These are phyloP conservation scores for Anguilla rostrata DNA, from an alignment of 2,113 vertebrate species.

Conservation along the genomic window DNA sequence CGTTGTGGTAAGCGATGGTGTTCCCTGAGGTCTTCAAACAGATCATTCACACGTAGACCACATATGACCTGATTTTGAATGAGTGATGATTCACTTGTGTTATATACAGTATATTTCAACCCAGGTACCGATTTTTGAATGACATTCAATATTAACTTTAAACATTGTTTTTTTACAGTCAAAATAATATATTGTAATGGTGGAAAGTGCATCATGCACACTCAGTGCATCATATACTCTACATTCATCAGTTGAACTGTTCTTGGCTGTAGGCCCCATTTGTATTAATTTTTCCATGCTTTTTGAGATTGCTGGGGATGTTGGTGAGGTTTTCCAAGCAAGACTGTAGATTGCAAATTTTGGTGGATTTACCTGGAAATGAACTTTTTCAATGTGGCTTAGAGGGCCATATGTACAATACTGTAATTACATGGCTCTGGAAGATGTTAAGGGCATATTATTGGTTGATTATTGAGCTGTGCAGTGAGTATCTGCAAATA, in stretches of 20 bases:
- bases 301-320: neutral
- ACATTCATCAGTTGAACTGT: neutral
- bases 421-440: neutral
- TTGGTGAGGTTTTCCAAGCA: too few species aligned
- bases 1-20: slow-evolving; percentile 69
- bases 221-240: neutral
- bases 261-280: neutral
- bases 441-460: neutral
- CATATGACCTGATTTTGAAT: too few species aligned
- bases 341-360: neutral
- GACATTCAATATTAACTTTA: too few species aligned
- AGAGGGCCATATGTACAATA: neutral
- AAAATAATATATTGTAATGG: neutral
- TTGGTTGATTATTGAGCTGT: neutral
- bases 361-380: neutral
- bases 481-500: neutral
- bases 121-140: too few species aligned
- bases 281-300: neutral
- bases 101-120: too few species aligned
- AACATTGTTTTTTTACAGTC: too few species aligned
- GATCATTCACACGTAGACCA: too few species aligned
- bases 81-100: too few species aligned
- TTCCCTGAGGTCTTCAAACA: too few species aligned
- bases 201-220: neutral
- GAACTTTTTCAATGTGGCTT: too few species aligned